Evolutionary conservation across 2,113 vertebrate genomes (phyloP).

Genomic region (Pteronura brasiliensis): DNA sequence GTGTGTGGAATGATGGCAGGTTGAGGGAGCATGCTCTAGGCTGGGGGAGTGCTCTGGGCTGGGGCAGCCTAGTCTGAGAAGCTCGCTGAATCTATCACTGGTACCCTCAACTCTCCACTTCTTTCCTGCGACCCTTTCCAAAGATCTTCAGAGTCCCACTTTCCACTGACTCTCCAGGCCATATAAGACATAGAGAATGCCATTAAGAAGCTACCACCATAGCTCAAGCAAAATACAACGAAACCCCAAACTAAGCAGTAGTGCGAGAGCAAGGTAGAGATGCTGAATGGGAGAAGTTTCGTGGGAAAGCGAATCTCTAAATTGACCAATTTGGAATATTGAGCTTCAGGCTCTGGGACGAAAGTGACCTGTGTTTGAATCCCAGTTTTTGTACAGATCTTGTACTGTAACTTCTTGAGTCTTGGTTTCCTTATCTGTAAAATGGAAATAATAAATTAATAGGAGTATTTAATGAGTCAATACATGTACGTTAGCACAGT

Average conservation of each 20-base stretch:
- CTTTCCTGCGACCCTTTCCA: neutral
- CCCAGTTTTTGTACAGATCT: neutral
- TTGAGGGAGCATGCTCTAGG: neutral
- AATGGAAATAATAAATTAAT: neutral
- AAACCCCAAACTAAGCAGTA: neutral
- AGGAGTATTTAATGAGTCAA: neutral
- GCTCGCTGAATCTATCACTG: neutral
- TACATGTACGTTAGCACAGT: neutral
- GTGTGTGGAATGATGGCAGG: neutral
- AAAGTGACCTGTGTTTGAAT: neutral
- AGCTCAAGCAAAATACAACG: neutral
- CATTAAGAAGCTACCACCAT: neutral
- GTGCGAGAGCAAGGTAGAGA: rapidly evolving
- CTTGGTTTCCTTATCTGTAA: neutral
- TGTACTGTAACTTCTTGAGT: neutral
- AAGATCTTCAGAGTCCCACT: neutral
- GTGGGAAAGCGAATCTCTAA: neutral
- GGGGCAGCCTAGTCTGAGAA: neutral
- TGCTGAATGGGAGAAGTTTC: neutral
- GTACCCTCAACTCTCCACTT: neutral
- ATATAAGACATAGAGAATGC: neutral
- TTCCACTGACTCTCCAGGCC: too few species aligned
- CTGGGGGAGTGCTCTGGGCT: neutral
- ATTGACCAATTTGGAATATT: neutral
- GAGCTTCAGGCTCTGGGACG: neutral